Evolutionary conservation across 1,140 invertebrate genomes (phyloP).

Genomic region (Bombus ignitus): DNA sequence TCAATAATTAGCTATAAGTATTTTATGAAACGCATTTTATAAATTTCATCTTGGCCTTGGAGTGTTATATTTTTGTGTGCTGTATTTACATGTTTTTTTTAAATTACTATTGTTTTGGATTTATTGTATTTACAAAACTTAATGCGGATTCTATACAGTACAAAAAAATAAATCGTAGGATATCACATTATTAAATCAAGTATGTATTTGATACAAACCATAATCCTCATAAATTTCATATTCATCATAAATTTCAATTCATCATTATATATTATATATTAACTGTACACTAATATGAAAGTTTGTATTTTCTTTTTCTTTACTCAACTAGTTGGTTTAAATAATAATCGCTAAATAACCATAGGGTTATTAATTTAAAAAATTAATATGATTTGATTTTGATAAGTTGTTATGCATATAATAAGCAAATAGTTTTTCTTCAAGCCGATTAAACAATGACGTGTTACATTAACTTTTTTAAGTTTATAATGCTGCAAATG

Average conservation of each 20-base stretch:
- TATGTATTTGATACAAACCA: background rate
- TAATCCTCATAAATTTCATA: too few relatives aligned
- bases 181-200: background rate
- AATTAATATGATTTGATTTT: background rate
- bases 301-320: background rate
- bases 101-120: background rate
- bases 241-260: background rate
- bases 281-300: background rate
- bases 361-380: background rate
- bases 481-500: conserved; percentile 13
- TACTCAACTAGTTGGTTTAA: background rate
- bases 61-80: too few relatives aligned
- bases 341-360: background rate
- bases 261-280: background rate
- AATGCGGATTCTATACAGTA: background rate
- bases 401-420: too few relatives aligned
- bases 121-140: background rate
- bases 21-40: too few relatives aligned
- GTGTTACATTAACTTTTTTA: background rate
- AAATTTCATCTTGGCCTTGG: background rate
- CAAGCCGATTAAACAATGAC: background rate
- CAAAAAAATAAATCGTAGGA: background rate
- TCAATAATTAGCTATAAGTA: too few relatives aligned
- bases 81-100: background rate
- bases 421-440: background rate